Percentiles rank a stretch among this genome's conserved stretches.
These are phyloP conservation scores for Montifringilla adamsi DNA, from an alignment of 2,113 vertebrate genomes.

Conservation along the genomic window DNA sequence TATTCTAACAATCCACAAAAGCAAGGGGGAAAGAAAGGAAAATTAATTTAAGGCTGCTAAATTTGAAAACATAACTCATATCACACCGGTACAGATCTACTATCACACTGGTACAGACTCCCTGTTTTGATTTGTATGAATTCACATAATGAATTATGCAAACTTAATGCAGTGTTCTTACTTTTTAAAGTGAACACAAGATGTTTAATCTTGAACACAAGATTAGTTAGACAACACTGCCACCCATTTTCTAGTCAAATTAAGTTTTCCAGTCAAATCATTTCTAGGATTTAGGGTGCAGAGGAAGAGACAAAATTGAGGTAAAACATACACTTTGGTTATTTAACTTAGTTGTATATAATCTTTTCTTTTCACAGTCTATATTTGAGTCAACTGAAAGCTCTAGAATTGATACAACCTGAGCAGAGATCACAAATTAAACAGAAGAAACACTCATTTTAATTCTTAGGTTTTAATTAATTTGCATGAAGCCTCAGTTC, in stretches of 20 bases:
- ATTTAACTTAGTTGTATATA: not conserved
- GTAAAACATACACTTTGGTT: not conserved
- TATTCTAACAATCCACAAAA: not conserved
- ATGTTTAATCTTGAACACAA: too few relatives aligned
- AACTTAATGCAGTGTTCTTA: not conserved
- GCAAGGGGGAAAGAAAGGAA: not conserved
- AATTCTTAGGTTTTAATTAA: not conserved
- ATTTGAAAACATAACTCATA: not conserved
- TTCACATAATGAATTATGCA: not conserved
- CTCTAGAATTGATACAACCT: not conserved
- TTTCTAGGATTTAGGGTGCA: not conserved
- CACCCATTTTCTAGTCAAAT: not conserved
- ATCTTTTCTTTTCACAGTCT: not conserved
- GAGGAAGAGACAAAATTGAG: not conserved
- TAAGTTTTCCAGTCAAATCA: not conserved
- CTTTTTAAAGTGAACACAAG: not conserved
- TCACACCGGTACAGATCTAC: not conserved
- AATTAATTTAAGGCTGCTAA: not conserved
- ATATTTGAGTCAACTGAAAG: not conserved
- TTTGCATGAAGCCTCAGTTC: not conserved
- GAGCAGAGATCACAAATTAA: not conserved
- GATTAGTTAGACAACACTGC: not conserved
- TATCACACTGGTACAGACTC: not conserved
- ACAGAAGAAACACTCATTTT: not conserved
- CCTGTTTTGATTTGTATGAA: not conserved